These are phyloP conservation scores for Sesamia inferens DNA, from an alignment of 2,888 invertebrate species.

Conservation along the genomic window DNA sequence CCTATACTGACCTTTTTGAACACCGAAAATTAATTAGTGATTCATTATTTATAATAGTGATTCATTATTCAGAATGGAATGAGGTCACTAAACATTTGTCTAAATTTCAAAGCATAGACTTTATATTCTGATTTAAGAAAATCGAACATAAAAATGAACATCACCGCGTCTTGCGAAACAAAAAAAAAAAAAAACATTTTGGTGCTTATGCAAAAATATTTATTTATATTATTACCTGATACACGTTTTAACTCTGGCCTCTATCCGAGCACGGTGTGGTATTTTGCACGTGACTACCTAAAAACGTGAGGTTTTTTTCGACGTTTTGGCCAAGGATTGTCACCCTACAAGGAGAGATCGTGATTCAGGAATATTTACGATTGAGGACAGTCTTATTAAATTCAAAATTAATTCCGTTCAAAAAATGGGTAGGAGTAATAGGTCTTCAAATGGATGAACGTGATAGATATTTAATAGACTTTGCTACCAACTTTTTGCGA, in stretches of 20 bases:
- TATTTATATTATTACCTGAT: slow-evolving; percentile 21
- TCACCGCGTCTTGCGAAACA: not conserved
- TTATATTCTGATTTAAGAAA: not conserved
- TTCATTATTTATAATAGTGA: slow-evolving; percentile 1
- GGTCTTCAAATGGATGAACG: slow-evolving; percentile 30
- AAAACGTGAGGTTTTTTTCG: slow-evolving; percentile 48
- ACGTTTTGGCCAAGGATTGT: slow-evolving; percentile 22
- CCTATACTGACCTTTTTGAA: slow-evolving; percentile 19
- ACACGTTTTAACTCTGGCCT: slow-evolving; percentile 46
- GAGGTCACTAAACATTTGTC: not conserved
- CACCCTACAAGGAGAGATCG: slow-evolving; percentile 31
- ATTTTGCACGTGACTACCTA: slow-evolving; percentile 11
- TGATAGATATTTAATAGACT: slow-evolving; percentile 13
- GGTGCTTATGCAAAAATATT: slow-evolving; percentile 4
- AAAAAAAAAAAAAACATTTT: not conserved
- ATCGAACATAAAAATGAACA: not conserved
- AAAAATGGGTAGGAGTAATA: not conserved
- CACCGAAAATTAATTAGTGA: not conserved
- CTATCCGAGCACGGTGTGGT: slow-evolving; percentile 32
- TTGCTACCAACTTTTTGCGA: not conserved
- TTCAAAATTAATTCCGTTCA: not conserved
- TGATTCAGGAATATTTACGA: slow-evolving; percentile 23
- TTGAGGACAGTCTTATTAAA: slow-evolving; percentile 5
- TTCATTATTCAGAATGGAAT: not conserved
- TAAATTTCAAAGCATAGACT: not conserved